phyloP scores from a whole-genome alignment of 2,888 invertebrate genomes.

The Callyntrura sp. region DNA sequence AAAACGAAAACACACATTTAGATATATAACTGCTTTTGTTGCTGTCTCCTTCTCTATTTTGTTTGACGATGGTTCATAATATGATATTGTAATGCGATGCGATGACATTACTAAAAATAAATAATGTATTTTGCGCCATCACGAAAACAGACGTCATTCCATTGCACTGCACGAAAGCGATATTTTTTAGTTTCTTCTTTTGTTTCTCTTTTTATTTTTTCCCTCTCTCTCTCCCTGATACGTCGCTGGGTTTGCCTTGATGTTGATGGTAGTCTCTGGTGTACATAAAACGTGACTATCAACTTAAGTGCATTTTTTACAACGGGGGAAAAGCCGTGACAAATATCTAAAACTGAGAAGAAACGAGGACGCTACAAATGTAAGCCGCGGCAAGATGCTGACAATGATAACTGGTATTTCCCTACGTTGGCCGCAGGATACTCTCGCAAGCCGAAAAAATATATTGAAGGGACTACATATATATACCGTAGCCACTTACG shows the following conservation, averaged over 20 bases:
- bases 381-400: background rate
- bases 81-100: slow-evolving; percentile 15
- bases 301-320: slow-evolving; percentile 46
- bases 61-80: background rate
- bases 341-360: slow-evolving; percentile 28
- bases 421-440: background rate
- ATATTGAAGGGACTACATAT: background rate
- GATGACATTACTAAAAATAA: slow-evolving; percentile 42
- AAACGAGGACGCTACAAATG: background rate
- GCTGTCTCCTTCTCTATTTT: background rate
- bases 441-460: background rate
- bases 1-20: background rate
- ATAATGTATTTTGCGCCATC: slow-evolving; percentile 21
- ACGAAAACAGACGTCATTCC: slow-evolving; percentile 18
- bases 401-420: slow-evolving; percentile 5
- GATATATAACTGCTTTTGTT: too few species aligned
- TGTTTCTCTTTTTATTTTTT: slow-evolving; percentile 13
- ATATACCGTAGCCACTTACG: background rate
- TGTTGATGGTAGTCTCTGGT: slow-evolving; percentile 38
- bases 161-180: slow-evolving; percentile 10
- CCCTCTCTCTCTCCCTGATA: background rate
- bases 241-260: slow-evolving; percentile 26
- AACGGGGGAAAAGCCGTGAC: slow-evolving; percentile 22
- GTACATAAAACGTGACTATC: slow-evolving; percentile 48
- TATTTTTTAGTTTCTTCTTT: background rate